Percentiles rank a stretch among this genome's conserved stretches.
Evolutionary conservation across 1,140 invertebrate species (phyloP).

Genomic region (Caerostris extrusa): DNA sequence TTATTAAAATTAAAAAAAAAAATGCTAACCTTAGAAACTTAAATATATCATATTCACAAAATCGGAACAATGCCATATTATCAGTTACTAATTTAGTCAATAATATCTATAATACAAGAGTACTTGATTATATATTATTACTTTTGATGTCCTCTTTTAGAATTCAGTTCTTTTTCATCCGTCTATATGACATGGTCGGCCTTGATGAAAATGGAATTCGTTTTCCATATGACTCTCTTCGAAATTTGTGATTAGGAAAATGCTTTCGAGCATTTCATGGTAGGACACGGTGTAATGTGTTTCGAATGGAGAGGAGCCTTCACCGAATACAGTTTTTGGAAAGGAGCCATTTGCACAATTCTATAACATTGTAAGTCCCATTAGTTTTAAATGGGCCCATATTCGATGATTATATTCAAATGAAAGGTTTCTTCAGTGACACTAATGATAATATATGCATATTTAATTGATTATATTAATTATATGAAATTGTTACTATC

Average conservation of each 20-base stretch:
- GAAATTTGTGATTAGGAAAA: neutral
- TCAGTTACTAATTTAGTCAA: too few relatives aligned
- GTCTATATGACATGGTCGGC: neutral
- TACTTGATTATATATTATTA: neutral
- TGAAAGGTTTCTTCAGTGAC: too few relatives aligned
- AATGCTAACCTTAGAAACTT: too few relatives aligned
- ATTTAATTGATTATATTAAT: too few relatives aligned
- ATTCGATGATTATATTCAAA: too few relatives aligned
- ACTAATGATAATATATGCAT: too few relatives aligned
- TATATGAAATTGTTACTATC: too few relatives aligned
- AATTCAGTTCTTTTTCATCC: neutral
- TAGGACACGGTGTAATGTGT: neutral
- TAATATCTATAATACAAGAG: too few relatives aligned
- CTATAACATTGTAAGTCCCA: neutral
- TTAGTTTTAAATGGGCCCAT: neutral
- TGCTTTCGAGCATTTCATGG: neutral
- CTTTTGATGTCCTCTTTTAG: neutral
- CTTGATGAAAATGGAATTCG: constrained; percentile 16
- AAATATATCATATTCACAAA: too few relatives aligned
- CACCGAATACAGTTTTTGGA: neutral
- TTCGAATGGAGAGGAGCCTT: neutral
- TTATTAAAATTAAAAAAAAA: too few relatives aligned
- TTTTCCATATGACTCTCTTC: neutral
- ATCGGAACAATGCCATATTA: too few relatives aligned
- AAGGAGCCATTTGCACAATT: neutral